phyloP scores from a whole-genome alignment of 1,140 invertebrate genomes.

The Diplogasteroides magnus region DNA sequence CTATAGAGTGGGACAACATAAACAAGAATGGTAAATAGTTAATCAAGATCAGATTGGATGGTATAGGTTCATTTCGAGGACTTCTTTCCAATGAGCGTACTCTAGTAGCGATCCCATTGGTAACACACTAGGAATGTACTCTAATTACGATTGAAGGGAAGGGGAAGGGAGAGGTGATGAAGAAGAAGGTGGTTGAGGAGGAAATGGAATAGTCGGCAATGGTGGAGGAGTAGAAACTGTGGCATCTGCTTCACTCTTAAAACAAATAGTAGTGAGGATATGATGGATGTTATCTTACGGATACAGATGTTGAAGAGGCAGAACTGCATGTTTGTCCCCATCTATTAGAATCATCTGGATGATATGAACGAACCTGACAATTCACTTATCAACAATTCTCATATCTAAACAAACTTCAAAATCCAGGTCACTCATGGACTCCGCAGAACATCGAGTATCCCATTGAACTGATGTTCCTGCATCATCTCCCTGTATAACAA shows the following conservation, averaged over 20 bases:
- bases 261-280: not conserved
- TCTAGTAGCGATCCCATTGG: too few relatives aligned
- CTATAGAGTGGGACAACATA: too few relatives aligned
- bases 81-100: not conserved
- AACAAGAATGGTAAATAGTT: too few relatives aligned
- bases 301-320: not conserved
- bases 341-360: not conserved
- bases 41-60: too few relatives aligned
- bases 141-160: not conserved
- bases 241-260: not conserved
- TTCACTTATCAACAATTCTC: not conserved
- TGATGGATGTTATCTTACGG: not conserved
- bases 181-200: not conserved
- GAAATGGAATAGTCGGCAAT: not conserved
- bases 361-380: not conserved
- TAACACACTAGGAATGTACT: too few relatives aligned
- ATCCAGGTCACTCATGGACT: too few relatives aligned
- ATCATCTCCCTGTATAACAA: not conserved
- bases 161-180: not conserved
- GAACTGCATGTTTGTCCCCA: not conserved
- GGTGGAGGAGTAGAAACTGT: not conserved
- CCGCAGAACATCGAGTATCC: not conserved
- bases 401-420: too few relatives aligned
- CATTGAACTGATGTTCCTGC: not conserved
- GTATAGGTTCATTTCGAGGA: too few relatives aligned